phyloP scores from a whole-genome alignment of 1,140 invertebrate genomes.

The Aphelinus certus region DNA sequence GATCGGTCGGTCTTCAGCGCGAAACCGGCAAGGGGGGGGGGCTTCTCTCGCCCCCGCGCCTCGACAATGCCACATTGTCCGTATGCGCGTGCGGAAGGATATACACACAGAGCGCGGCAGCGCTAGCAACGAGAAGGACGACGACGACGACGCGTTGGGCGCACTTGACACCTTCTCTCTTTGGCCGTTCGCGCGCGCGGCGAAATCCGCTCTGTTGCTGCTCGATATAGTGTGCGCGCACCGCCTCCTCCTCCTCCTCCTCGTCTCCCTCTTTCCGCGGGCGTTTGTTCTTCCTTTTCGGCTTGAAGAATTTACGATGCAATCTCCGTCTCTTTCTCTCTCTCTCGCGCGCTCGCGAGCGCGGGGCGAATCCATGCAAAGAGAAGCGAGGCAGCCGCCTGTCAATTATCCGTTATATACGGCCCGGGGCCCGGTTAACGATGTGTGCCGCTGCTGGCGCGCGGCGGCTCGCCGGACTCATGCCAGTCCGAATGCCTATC shows the following conservation, averaged over 20 bases:
- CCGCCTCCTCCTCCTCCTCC: constrained; percentile 16
- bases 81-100: not conserved
- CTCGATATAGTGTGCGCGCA: not conserved
- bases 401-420: constrained; percentile 66
- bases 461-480: not conserved
- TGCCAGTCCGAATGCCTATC: constrained; percentile 4
- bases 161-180: constrained; percentile 23
- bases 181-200: not conserved
- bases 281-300: not conserved
- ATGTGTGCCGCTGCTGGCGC: constrained; percentile 9
- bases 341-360: not conserved
- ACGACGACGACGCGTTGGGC: not conserved
- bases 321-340: constrained; percentile 28
- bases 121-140: not conserved
- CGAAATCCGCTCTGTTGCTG: not conserved
- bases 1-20: no score
- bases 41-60: not conserved
- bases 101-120: not conserved
- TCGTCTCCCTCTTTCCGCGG: not conserved
- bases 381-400: constrained; percentile 56
- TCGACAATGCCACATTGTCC: constrained; percentile 17
- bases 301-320: constrained; percentile 40
- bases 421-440: constrained; percentile 50
- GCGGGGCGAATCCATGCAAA: constrained; percentile 63
- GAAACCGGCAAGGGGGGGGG: no score